Evolutionary conservation across 1,140 invertebrate species (phyloP).

Genomic region (Drosophila santomea): DNA sequence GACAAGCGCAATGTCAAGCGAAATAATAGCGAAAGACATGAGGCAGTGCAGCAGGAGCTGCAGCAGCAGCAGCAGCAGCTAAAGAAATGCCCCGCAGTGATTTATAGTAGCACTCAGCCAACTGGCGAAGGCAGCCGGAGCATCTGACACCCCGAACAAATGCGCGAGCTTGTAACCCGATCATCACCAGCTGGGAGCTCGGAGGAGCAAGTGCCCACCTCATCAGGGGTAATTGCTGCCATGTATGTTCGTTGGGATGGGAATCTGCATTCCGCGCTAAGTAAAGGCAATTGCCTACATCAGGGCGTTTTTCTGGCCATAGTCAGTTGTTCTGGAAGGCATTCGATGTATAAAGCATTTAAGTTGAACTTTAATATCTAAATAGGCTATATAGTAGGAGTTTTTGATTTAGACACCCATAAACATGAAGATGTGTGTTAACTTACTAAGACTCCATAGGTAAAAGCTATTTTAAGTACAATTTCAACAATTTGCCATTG

Average conservation of each 20-base stretch:
- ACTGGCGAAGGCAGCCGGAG: conserved; percentile 25
- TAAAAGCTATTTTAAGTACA: background rate
- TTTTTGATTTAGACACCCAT: no score
- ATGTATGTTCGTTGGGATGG: background rate
- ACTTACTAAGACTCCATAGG: background rate
- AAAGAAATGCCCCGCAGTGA: conserved; percentile 74
- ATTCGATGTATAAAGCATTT: no score
- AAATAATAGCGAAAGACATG: conserved; percentile 78
- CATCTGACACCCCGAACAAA: conserved; percentile 38
- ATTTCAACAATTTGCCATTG: background rate
- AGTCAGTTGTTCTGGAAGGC: background rate
- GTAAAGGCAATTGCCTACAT: background rate
- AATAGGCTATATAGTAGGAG: no score
- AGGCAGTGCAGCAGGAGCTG: conserved; percentile 18
- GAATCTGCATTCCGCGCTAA: no score
- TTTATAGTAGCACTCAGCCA: conserved; percentile 72
- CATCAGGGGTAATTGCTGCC: conserved; percentile 14
- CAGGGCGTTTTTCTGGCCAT: background rate
- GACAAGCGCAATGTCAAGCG: conserved; percentile 76
- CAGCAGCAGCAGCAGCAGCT: conserved; percentile 13
- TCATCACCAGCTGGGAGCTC: conserved; percentile 26
- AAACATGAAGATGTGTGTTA: no score
- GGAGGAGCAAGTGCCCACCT: conserved; percentile 8
- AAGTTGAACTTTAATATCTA: no score
- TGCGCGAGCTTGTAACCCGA: conserved; percentile 37